A percentile compares a stretch with the other conserved stretches of the same genome.
Conservation (phyloP, 2,797 vertebrate species). For the Pseudomugil gertrudae region DNA sequence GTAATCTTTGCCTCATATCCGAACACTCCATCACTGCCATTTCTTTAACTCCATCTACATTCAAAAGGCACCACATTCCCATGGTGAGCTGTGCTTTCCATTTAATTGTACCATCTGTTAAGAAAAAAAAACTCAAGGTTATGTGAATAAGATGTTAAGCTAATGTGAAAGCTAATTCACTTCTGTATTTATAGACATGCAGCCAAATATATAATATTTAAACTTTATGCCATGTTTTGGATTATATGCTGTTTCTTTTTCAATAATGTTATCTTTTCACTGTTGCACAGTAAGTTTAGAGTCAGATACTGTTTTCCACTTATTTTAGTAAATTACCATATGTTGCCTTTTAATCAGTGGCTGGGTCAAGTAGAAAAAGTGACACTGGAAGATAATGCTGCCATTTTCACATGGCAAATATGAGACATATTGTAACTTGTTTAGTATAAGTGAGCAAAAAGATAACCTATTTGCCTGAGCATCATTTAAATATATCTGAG, state of each 20-base stretch:
- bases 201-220: constrained; percentile 49
- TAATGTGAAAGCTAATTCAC: constrained; percentile 35
- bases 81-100: constrained; percentile 58
- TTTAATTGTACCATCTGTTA: constrained; percentile 82
- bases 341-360: neutral
- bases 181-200: constrained; percentile 32
- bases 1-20: constrained; percentile 64
- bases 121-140: constrained; percentile 69
- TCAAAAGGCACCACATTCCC: constrained; percentile 71
- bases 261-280: neutral
- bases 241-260: constrained; percentile 18
- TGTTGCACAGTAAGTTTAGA: neutral
- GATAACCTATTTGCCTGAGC: constrained; percentile 13
- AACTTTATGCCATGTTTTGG: constrained; percentile 35
- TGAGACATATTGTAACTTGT: constrained; percentile 42
- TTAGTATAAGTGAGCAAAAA: constrained; percentile 47
- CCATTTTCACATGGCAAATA: constrained; percentile 18
- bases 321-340: constrained; percentile 16
- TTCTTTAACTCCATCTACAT: constrained; percentile 73
- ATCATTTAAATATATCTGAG: constrained; percentile 15
- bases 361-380: constrained; percentile 13
- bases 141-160: constrained; percentile 65
- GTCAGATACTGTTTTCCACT: neutral
- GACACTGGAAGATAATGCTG: constrained; percentile 10
- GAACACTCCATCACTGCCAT: constrained; percentile 64